A percentile compares a stretch with the other conserved stretches of the same genome.
These are phyloP conservation scores for Cryptocheilus praepositus DNA, from an alignment of 2,888 invertebrate species.

Conservation along the genomic window DNA sequence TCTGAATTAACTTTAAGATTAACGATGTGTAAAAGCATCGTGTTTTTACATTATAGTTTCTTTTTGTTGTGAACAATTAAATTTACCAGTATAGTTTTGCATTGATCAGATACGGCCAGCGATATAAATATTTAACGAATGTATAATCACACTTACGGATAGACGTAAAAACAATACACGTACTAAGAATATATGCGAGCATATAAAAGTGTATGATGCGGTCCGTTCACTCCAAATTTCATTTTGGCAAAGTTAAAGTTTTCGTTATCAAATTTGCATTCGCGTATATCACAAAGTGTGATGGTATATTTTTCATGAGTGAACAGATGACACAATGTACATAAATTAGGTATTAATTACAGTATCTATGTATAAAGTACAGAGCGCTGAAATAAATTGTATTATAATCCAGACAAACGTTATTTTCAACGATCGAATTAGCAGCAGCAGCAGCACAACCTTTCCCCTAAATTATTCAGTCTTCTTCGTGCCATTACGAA, in stretches of 20 bases:
- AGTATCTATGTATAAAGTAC: slow-evolving; percentile 65
- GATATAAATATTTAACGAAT: not conserved
- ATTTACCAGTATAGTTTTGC: too few relatives aligned
- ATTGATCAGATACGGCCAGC: not conserved
- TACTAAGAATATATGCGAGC: not conserved
- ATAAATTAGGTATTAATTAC: slow-evolving; percentile 52
- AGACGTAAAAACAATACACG: not conserved
- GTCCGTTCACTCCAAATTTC: not conserved
- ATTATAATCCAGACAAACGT: slow-evolving; percentile 45
- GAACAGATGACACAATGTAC: slow-evolving; percentile 44
- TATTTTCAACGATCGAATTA: not conserved
- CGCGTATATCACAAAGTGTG: slow-evolving; percentile 8
- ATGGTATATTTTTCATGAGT: slow-evolving; percentile 46
- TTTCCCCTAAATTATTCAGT: slow-evolving; percentile 48
- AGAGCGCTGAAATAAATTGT: slow-evolving; percentile 64
- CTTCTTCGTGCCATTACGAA: slow-evolving; percentile 75
- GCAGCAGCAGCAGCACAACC: slow-evolving; percentile 58
- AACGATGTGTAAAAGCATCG: not conserved
- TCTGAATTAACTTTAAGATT: not conserved
- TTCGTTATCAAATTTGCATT: not conserved
- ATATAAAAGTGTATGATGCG: not conserved
- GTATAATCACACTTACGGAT: not conserved
- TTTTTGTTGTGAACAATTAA: not conserved
- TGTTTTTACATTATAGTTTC: not conserved
- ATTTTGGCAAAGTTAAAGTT: not conserved